Base-by-base conservation (phyloP, 2,113 vertebrate genomes). In the Planiliza haematocheilus region DNA sequence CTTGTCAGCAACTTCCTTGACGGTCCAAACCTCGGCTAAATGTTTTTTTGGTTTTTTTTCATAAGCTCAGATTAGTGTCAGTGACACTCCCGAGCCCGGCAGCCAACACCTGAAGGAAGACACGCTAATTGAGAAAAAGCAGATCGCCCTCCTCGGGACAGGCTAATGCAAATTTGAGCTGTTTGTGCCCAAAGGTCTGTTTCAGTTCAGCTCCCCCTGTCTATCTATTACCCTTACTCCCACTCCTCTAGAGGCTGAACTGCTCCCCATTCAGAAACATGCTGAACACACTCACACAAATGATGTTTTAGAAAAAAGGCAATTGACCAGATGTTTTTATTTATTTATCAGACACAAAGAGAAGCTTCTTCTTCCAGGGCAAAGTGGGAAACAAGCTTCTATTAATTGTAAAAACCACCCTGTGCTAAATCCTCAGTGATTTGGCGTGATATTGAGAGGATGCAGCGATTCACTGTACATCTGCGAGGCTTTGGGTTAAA, bases 41-140 rank as follows among this genome's bases (percentile, higher is more conserved):
- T 68, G 42, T 34, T 86, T 39, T 70, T 30, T 30, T n/a, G n/a
- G n/a, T 30, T 30, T 30, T 30, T 30, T 76, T 80, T 87, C 66
- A 70, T 60, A 50, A 86, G 67, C 79, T 62, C 61, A 80, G 81
- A 88, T 87, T 84, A 90, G 67, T 20, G 63, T 76, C 60, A 63
- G 39, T 74, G 77, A 88, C 82, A 86, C 78, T 74, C 39, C 59
- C 70, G 66, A 87, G 75, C 66, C 58, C 45, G 43, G 39, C 43
- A 83, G 79, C 77, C 65, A 79, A 68, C 64, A 85, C 69, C 77
- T 82, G 53, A 56, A 87, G 75, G 63, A 60, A 41, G 62, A 66
- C 30, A 2, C 10, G 41, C 53, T 78, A 74, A 88, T 74, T 80
- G 66, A 84, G 77, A 79, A 80, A 67, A 12, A 62, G 79, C 59